Conservation (phyloP, 2,888 invertebrate genomes). For the Oligia strigilis region DNA sequence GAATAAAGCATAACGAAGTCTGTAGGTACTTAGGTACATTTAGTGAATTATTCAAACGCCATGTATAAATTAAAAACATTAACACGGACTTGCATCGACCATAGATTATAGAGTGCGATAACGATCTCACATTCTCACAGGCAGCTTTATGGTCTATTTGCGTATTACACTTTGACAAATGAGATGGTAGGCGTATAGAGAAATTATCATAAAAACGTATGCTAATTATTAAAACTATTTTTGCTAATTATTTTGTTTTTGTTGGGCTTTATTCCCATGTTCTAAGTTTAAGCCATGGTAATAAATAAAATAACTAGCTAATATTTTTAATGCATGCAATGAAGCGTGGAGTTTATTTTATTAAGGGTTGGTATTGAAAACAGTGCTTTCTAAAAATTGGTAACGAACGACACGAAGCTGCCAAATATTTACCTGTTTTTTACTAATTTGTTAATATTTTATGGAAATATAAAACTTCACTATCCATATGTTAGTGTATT, state of each 20-base stretch:
- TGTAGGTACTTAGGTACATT: constrained; percentile 12
- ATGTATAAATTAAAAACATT: constrained; percentile 59
- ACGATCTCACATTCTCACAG: constrained; percentile 50
- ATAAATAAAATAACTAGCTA: constrained; percentile 7
- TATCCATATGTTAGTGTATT: neutral
- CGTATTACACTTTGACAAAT: constrained; percentile 58
- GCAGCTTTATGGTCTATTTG: constrained; percentile 58
- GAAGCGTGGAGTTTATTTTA: neutral
- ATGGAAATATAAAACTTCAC: neutral
- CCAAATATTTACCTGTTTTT: neutral
- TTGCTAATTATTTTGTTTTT: constrained; percentile 39
- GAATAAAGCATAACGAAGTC: constrained; percentile 5
- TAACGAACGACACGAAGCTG: too few relatives aligned
- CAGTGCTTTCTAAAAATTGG: neutral
- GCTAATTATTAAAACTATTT: constrained; percentile 38
- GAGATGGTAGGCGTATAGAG: constrained; percentile 17
- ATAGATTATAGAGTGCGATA: constrained; percentile 61
- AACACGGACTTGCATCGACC: constrained; percentile 43
- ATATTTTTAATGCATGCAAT: neutral
- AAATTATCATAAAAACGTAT: constrained; percentile 41
- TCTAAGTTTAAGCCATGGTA: neutral
- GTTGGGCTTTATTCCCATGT: constrained; percentile 19
- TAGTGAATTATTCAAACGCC: constrained; percentile 52
- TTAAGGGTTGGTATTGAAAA: neutral
- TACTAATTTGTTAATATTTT: neutral